Conservation (phyloP, 2,113 vertebrate species). For the Phrynocephalus versicolor region DNA sequence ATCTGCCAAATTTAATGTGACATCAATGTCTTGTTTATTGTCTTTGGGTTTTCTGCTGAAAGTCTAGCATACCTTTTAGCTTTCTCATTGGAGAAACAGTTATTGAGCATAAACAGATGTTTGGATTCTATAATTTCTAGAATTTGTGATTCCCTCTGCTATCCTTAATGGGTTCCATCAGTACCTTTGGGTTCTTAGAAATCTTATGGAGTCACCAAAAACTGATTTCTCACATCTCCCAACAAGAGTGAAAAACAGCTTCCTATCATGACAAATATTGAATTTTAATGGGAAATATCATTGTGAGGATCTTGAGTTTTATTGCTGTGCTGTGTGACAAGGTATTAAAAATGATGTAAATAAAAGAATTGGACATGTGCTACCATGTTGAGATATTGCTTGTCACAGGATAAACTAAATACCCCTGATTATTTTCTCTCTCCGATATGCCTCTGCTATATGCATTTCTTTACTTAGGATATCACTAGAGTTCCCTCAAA, state of each 20-base stretch:
- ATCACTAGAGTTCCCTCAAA: not conserved
- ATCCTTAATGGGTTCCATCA: conserved; percentile 49
- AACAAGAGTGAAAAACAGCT: conserved; percentile 38
- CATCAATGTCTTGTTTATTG: conserved; percentile 52
- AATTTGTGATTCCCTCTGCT: conserved; percentile 42
- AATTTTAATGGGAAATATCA: not conserved
- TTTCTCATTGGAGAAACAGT: conserved; percentile 48
- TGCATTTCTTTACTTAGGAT: not conserved
- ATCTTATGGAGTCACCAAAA: conserved; percentile 26
- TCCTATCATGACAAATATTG: conserved; percentile 1
- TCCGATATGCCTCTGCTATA: not conserved
- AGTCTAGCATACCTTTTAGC: conserved; percentile 54
- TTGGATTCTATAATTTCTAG: conserved; percentile 59
- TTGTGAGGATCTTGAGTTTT: not conserved
- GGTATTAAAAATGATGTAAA: conserved; percentile 19
- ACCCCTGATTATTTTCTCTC: not conserved
- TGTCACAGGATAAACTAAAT: not conserved
- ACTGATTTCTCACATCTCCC: conserved; percentile 29
- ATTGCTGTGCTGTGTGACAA: not conserved
- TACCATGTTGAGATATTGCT: not conserved
- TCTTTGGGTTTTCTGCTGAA: conserved; percentile 42
- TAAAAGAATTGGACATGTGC: not conserved
- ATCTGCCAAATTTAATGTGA: conserved; percentile 61
- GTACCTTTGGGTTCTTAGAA: conserved; percentile 34
- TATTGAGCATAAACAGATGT: conserved; percentile 62